Conservation (phyloP, 2,888 invertebrate species). For the Thelaira solivaga region DNA sequence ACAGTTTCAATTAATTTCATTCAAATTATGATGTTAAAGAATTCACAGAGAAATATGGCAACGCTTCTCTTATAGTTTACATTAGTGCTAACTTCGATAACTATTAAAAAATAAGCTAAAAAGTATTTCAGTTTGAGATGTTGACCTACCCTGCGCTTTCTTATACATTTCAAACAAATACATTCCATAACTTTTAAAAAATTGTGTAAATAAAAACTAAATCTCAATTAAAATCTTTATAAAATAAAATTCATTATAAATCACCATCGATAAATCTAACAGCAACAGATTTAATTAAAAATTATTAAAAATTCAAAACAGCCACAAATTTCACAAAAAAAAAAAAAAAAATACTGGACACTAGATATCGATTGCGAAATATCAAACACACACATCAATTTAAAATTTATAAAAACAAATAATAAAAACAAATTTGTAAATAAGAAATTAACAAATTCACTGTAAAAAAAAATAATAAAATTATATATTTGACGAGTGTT, state of each 20-base stretch:
- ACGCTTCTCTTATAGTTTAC: too few species aligned
- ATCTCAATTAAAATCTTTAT: slow-evolving; percentile 11
- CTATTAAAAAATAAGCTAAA: too few species aligned
- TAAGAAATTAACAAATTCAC: too few species aligned
- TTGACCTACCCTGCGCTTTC: background rate
- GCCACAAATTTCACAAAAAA: background rate
- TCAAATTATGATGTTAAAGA: too few species aligned
- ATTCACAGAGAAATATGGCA: too few species aligned
- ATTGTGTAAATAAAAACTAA: background rate
- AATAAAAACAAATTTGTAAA: background rate
- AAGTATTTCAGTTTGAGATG: too few species aligned
- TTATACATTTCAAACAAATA: background rate
- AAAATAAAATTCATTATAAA: slow-evolving; percentile 15
- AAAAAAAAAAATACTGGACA: background rate
- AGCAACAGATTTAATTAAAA: slow-evolving; percentile 15
- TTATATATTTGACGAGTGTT: too few species aligned
- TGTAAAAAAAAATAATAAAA: too few species aligned
- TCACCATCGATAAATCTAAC: slow-evolving; percentile 7
- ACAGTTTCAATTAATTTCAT: too few species aligned
- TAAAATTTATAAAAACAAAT: background rate
- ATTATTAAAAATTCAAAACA: too few species aligned
- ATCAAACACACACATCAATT: background rate
- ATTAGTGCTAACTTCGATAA: too few species aligned
- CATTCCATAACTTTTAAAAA: background rate
- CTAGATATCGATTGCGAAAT: slow-evolving; percentile 33